Percentiles rank a stretch among this genome's conserved stretches.
Evolutionary conservation across 1,140 invertebrate genomes (phyloP).

Genomic region (Drosophila fuyamai): DNA sequence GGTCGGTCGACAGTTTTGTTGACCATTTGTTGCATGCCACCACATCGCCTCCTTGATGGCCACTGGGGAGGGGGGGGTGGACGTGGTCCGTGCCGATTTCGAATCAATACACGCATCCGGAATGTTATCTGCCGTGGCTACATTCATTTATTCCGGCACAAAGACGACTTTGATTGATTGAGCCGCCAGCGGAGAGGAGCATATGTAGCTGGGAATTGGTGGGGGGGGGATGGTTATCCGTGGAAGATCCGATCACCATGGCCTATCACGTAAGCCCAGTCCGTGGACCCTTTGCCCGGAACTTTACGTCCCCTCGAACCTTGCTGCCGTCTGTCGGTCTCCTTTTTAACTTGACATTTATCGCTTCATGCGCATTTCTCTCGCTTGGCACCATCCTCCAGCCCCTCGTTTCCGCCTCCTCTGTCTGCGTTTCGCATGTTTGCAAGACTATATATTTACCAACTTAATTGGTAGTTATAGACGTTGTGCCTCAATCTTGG

Average conservation of each 20-base stretch:
- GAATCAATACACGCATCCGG: conserved; percentile 16
- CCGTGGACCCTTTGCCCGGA: conserved; percentile 8
- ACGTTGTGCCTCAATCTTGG: conserved; percentile 48
- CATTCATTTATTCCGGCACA: conserved; percentile 47
- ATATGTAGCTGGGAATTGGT: conserved; percentile 10
- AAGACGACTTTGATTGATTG: conserved; percentile 75
- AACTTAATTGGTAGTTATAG: conserved; percentile 80
- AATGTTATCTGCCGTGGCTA: conserved; percentile 60
- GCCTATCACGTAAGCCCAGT: not conserved
- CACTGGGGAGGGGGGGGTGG: too few relatives aligned
- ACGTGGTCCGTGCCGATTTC: not conserved
- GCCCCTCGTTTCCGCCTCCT: not conserved
- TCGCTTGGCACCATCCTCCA: not conserved
- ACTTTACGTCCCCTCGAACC: conserved; percentile 35
- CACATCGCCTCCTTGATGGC: conserved; percentile 16
- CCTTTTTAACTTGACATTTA: conserved; percentile 75
- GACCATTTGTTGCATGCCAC: conserved; percentile 52
- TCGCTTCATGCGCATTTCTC: conserved; percentile 69
- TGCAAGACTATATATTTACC: conserved; percentile 68
- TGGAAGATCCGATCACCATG: not conserved
- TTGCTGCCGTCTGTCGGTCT: conserved; percentile 11
- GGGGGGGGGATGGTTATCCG: conserved; percentile 3
- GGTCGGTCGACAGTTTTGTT: conserved; percentile 50
- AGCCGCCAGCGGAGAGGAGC: conserved; percentile 31
- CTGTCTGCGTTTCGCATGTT: conserved; percentile 44